These are phyloP conservation scores for Sphyrna mokarran DNA, from an alignment of 2,113 vertebrate species.

Conservation along the genomic window DNA sequence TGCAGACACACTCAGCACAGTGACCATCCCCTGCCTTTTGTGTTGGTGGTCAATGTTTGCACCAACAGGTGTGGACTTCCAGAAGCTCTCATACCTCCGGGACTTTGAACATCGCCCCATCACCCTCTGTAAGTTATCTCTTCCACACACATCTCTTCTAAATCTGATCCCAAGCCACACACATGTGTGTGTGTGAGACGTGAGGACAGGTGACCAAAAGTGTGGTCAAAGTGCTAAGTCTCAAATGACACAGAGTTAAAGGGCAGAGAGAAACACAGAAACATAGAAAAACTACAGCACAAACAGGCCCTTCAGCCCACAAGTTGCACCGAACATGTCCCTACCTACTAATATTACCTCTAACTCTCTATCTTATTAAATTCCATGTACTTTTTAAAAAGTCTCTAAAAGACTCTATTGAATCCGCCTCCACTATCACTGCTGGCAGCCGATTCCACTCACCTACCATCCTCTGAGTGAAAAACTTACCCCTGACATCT, in stretches of 20 bases:
- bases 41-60: background rate
- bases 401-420: too few relatives aligned
- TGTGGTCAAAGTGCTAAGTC: background rate
- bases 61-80: background rate
- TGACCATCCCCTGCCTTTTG: background rate
- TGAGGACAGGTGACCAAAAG: background rate
- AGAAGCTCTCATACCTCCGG: background rate
- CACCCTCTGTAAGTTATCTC: background rate
- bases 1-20: background rate
- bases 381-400: too few relatives aligned
- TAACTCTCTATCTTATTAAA: too few relatives aligned
- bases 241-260: background rate
- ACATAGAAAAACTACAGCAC: too few relatives aligned
- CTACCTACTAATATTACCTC: too few relatives aligned
- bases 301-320: too few relatives aligned
- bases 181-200: too few relatives aligned
- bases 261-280: background rate
- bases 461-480: too few relatives aligned
- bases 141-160: background rate
- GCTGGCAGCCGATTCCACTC: too few relatives aligned
- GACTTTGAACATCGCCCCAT: background rate
- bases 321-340: too few relatives aligned
- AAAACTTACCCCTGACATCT: too few relatives aligned
- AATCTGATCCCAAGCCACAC: background rate
- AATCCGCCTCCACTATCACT: too few relatives aligned